These are phyloP conservation scores for Malurus alboscapulatus DNA, from an alignment of 2,113 vertebrate species.

Conservation along the genomic window DNA sequence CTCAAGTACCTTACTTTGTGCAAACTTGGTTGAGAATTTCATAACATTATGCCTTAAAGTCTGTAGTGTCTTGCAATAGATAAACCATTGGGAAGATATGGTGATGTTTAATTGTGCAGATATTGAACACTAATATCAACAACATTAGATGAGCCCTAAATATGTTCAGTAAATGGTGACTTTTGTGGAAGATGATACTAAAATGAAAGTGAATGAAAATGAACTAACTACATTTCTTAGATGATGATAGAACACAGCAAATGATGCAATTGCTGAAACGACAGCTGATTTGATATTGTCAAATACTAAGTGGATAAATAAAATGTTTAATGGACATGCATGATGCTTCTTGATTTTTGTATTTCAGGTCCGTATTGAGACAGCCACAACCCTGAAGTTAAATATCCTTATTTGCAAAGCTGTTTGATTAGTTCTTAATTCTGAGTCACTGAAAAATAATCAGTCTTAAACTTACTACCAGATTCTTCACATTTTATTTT, in stretches of 20 bases:
- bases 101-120: not conserved
- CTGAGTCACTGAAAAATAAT: not conserved
- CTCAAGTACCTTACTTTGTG: not conserved
- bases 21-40: not conserved
- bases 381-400: constrained; percentile 93
- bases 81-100: not conserved
- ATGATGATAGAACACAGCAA: not conserved
- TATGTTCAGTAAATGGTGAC: not conserved
- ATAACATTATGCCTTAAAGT: not conserved
- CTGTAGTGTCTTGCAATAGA: not conserved
- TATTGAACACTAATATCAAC: not conserved
- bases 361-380: constrained; percentile 93
- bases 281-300: not conserved
- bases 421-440: not conserved
- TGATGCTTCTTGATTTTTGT: not conserved
- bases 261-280: not conserved
- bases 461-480: not conserved
- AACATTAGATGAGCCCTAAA: not conserved
- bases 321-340: not conserved
- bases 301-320: not conserved
- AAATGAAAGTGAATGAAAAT: not conserved
- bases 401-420: constrained; percentile 85
- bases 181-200: not conserved
- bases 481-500: not conserved
- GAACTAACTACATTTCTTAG: not conserved